These are phyloP conservation scores for Cranoglanis bouderius DNA, from an alignment of 2,113 vertebrate genomes.

Conservation along the genomic window DNA sequence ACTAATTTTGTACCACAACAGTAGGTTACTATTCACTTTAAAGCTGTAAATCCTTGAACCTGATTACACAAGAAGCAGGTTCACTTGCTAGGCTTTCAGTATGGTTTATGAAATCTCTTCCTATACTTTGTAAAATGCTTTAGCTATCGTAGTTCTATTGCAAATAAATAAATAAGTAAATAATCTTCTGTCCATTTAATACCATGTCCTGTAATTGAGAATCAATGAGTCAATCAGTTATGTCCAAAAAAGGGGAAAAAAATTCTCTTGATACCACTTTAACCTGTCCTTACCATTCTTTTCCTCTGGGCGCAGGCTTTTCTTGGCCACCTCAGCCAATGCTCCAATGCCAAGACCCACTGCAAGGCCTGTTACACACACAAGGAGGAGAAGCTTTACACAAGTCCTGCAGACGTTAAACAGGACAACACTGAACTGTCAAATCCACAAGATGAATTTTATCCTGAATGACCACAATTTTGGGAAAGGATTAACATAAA, in stretches of 20 bases:
- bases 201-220: neutral
- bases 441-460: neutral
- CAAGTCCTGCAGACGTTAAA: neutral
- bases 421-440: neutral
- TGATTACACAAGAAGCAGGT: too few relatives aligned
- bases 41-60: neutral
- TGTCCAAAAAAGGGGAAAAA: too few relatives aligned
- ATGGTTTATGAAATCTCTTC: too few relatives aligned
- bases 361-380: constrained; percentile 81
- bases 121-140: too few relatives aligned
- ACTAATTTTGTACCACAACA: neutral
- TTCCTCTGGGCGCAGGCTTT: constrained; percentile 82
- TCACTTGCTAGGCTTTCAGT: too few relatives aligned
- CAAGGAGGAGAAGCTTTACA: neutral
- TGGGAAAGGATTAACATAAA: neutral
- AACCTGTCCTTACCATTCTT: constrained; percentile 71
- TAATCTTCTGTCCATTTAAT: too few relatives aligned
- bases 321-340: constrained; percentile 94
- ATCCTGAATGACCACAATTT: neutral
- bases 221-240: neutral
- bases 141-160: too few relatives aligned
- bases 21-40: neutral
- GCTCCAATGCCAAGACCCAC: constrained; percentile 94
- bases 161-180: too few relatives aligned
- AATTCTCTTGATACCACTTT: neutral